phyloP scores from a whole-genome alignment of 2,888 invertebrate genomes.

The Drosophila emarginata region DNA sequence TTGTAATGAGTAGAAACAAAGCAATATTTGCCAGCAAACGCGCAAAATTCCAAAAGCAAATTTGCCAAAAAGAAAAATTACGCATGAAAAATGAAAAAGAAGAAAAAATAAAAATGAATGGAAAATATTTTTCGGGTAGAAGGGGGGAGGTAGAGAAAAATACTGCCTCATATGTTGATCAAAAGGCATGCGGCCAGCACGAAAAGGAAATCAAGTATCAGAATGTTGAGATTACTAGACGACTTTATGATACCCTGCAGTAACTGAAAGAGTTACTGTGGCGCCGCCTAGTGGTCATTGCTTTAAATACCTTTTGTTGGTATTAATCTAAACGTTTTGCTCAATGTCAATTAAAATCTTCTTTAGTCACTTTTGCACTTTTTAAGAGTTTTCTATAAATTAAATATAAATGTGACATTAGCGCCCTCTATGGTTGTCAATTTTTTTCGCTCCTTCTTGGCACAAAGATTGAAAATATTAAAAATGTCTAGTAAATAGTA shows the following conservation, averaged over 20 bases:
- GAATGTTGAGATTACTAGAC: neutral
- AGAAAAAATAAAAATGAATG: neutral
- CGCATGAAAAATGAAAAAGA: slow-evolving; percentile 53
- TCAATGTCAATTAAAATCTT: too few species aligned
- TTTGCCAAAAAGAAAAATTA: slow-evolving; percentile 71
- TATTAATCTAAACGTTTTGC: too few species aligned
- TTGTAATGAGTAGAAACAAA: slow-evolving; percentile 75
- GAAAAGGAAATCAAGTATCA: neutral
- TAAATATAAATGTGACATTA: too few species aligned
- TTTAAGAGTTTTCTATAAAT: too few species aligned
- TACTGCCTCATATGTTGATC: slow-evolving; percentile 55
- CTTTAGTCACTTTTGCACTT: too few species aligned
- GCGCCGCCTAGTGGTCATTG: too few species aligned
- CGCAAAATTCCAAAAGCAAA: slow-evolving; percentile 62
- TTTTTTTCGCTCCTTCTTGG: too few species aligned
- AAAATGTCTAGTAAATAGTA: too few species aligned
- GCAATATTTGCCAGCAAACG: slow-evolving; percentile 68
- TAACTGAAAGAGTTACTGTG: too few species aligned
- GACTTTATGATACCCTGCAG: neutral
- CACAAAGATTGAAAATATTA: too few species aligned
- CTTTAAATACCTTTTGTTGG: too few species aligned
- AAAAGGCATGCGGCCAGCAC: slow-evolving; percentile 49
- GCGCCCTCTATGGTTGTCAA: too few species aligned
- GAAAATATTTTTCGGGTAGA: slow-evolving; percentile 38
- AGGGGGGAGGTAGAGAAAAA: slow-evolving; percentile 14